These are phyloP conservation scores for Drosophila kambysellisi DNA, from an alignment of 2,888 invertebrate species.

Conservation along the genomic window DNA sequence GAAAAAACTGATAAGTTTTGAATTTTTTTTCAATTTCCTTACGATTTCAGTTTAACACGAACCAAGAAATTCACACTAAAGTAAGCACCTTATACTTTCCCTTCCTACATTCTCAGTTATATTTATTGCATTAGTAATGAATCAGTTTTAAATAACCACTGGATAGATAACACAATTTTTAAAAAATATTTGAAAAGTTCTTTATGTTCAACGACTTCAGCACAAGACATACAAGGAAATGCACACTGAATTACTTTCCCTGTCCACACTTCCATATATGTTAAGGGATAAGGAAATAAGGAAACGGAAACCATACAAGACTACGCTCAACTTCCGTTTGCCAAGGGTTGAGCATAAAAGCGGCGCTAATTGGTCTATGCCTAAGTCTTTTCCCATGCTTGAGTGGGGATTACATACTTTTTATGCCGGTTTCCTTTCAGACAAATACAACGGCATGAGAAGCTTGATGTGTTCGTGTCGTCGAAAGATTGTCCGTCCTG, in stretches of 20 bases:
- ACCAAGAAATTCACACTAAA: not conserved
- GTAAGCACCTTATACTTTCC: not conserved
- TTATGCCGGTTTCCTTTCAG: constrained; percentile 85
- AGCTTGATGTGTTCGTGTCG: constrained; percentile 84
- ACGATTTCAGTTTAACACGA: not conserved
- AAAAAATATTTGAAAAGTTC: not conserved
- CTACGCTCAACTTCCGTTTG: not conserved
- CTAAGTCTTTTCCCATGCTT: constrained; percentile 12
- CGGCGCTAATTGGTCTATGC: constrained; percentile 36
- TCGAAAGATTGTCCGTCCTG: constrained; percentile 84
- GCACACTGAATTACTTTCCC: not conserved
- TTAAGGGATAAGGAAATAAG: not conserved
- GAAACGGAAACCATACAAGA: constrained; percentile 29
- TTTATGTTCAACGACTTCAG: not conserved
- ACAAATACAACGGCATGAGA: constrained; percentile 85
- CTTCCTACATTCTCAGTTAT: not conserved
- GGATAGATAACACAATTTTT: no score
- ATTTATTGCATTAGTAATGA: not conserved
- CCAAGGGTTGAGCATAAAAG: constrained; percentile 9
- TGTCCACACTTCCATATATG: not conserved
- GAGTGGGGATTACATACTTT: constrained; percentile 80
- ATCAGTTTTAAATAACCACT: not conserved
- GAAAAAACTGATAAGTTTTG: no score
- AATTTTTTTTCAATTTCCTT: not conserved
- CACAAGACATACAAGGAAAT: not conserved